These are phyloP conservation scores for Coecobrya sp. DNA, from an alignment of 2,888 invertebrate genomes.

Conservation along the genomic window DNA sequence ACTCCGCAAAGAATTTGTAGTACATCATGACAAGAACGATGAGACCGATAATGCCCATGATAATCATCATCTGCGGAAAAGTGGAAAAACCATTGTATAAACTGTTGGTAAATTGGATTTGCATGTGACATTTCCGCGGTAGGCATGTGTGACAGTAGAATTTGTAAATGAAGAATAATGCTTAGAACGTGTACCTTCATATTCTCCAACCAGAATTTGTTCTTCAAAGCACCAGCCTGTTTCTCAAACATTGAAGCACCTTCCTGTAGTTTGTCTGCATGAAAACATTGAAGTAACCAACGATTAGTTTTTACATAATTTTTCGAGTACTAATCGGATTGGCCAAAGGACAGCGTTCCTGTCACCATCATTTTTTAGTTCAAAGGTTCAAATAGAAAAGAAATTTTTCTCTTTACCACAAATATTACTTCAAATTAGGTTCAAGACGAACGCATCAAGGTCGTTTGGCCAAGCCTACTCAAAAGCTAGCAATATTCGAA, in stretches of 20 bases:
- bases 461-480: too few relatives aligned
- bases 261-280: slow-evolving; percentile 95
- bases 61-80: slow-evolving; percentile 94
- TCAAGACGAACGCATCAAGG: too few relatives aligned
- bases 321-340: too few relatives aligned
- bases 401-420: too few relatives aligned
- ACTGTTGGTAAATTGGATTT: background rate
- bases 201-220: slow-evolving; percentile 99
- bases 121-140: too few relatives aligned
- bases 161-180: too few relatives aligned
- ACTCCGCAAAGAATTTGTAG: slow-evolving; percentile 76
- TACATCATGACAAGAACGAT: slow-evolving; percentile 90
- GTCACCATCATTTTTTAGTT: too few relatives aligned
- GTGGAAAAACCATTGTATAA: background rate
- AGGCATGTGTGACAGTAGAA: too few relatives aligned
- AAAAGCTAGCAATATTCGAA: too few relatives aligned
- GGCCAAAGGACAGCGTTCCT: too few relatives aligned
- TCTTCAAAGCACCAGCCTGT: slow-evolving; percentile 97
- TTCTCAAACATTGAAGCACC: slow-evolving; percentile 99
- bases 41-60: slow-evolving; percentile 95
- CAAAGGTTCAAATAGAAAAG: too few relatives aligned
- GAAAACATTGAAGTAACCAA: background rate
- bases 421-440: too few relatives aligned
- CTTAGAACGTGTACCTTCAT: slow-evolving; percentile 90
- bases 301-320: background rate